Base-by-base conservation (phyloP, 2,113 vertebrate species). In the Chascanopsetta lugubris region DNA sequence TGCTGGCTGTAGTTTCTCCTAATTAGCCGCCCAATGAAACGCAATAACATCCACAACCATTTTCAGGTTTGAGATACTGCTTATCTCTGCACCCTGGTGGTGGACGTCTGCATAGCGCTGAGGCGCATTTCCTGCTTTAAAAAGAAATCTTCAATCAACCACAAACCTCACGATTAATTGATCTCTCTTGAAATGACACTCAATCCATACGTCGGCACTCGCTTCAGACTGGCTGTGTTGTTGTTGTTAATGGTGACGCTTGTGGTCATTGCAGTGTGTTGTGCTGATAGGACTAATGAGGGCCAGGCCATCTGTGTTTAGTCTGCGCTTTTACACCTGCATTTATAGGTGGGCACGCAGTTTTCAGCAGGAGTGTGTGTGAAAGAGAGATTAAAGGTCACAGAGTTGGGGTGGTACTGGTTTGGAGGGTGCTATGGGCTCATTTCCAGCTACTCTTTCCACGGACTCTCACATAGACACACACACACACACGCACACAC, bases 351-450 rank as follows among this genome's bases (percentile, higher is more conserved):
- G 18, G 42, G 34, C 58, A 62, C 46, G 51, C 60, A 20, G 53
- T 67, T 50, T 48, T 51, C 45, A 55, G 70, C 58, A 69, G 68
- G 51, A 67, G 7, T 15, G 17, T 46, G 47, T 55, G 54, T 48
- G 26, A n/a, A 24, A 49, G 56, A 25, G 51, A 42, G 59, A 48
- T 40, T 68, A 74, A 67, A 72, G 62, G 77, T 68, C 61, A 73
- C 18, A 29, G 55, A 80, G 72, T 76, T 79, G 75, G 77, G 76
- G 66, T 49, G 60, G 72, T 65, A 73, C 77, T 78, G 75, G 72
- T 68, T 85, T 75, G 75, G 77, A 79, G 80, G 83, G 83, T 84
- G 83, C 84, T 74, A 61, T 60, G 60, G 69, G 78, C 69, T 53
- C 20, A 36, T 84, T 86, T 89, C 81, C 77, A 85, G 69, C 43